Conservation (phyloP, 2,113 vertebrate genomes). For the Arenaria interpres region DNA sequence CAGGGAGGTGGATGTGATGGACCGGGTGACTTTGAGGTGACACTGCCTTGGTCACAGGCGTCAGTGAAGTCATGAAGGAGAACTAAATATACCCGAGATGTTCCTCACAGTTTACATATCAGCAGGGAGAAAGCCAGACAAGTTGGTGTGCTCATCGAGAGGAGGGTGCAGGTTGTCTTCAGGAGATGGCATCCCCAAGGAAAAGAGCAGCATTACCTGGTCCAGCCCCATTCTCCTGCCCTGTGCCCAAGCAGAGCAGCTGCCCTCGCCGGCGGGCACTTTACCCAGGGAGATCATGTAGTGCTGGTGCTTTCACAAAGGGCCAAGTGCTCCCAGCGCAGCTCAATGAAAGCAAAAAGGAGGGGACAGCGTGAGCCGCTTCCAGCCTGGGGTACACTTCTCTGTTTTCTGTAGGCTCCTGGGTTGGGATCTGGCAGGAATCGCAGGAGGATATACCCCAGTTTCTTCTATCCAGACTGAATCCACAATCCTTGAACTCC, state of each 20-base stretch:
- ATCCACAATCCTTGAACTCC: not conserved
- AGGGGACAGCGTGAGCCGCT: rapidly evolving
- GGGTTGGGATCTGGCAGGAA: not conserved
- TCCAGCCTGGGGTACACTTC: not conserved
- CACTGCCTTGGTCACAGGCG: not conserved
- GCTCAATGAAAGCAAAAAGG: not conserved
- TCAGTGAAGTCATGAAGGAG: not conserved
- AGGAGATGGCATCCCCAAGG: not conserved
- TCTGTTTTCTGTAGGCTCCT: not conserved
- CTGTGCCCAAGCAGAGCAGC: rapidly evolving
- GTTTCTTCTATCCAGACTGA: not conserved
- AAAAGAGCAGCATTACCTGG: not conserved
- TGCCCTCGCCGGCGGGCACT: rapidly evolving
- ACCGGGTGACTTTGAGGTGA: not conserved
- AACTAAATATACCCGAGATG: not conserved
- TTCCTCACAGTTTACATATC: not conserved
- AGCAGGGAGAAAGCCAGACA: not conserved
- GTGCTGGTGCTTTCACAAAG: rapidly evolving
- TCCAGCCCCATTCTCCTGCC: not conserved
- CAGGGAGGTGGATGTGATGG: not conserved
- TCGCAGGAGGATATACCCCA: not conserved
- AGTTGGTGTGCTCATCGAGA: not conserved
- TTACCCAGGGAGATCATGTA: not conserved
- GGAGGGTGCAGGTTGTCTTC: not conserved
- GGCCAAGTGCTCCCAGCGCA: not conserved